phyloP scores from a whole-genome alignment of 2,113 vertebrate genomes.

The Tetrao urogallus region DNA sequence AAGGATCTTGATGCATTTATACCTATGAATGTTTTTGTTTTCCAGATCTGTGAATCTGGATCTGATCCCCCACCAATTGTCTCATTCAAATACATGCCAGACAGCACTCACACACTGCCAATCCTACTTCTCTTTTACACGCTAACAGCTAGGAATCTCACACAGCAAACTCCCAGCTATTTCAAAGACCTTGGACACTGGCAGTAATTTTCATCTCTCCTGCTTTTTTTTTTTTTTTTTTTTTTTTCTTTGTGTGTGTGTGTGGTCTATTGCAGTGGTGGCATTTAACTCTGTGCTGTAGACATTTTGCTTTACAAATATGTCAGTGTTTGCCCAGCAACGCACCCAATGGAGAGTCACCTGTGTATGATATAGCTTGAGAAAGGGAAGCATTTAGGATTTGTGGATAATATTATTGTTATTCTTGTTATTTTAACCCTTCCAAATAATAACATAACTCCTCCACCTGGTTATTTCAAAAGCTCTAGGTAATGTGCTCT shows the following conservation, averaged over 20 bases:
- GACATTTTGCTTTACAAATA: not conserved
- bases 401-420: not conserved
- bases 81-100: not conserved
- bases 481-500: not conserved
- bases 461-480: not conserved
- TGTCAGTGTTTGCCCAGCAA: not conserved
- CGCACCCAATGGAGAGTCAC: not conserved
- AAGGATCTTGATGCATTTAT: not conserved
- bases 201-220: not conserved
- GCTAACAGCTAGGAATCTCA: not conserved
- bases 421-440: not conserved
- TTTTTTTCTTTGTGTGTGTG: no score
- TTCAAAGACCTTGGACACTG: not conserved
- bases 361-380: not conserved
- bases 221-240: not conserved
- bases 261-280: not conserved
- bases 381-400: not conserved
- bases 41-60: not conserved
- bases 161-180: not conserved
- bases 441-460: not conserved
- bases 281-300: not conserved
- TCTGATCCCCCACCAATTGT: not conserved
- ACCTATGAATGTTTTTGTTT: not conserved
- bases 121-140: not conserved
- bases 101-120: not conserved